Base-by-base conservation (phyloP, 2,113 vertebrate species). In the Zosterops japonicus region DNA sequence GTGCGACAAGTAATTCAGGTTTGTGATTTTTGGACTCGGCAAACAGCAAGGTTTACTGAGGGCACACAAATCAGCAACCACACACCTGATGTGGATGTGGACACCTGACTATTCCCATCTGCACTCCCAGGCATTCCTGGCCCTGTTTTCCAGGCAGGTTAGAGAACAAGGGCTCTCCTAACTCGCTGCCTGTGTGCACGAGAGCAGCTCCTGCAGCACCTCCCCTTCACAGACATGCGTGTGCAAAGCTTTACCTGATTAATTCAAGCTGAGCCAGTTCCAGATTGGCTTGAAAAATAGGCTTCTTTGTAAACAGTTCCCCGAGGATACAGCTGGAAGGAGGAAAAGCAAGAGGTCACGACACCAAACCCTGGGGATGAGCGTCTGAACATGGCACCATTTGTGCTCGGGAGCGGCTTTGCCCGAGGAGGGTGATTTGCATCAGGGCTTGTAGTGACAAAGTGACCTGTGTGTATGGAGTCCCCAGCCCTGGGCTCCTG, bases 211-310 rank as follows among this genome's bases (percentile, higher is more conserved):
- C 94, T 61, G 75, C 84, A 87, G 89, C 15, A 64, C 87, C 95
- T 90, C 85, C 89, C 60, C 94, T 94, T 94, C 59, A 19, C 13
- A 50, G 68, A 87, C 94, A 83, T 96, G 77, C n/a, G 72, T 80
- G 93, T 59, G 93, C 89, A 96, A 76, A 42, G 69, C 87, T 96
- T 67, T 98, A 99, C 99, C 99, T 99, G 97, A 99, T 99, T 91
- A 99, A 98, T 98, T 99, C 99, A 95, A 99, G 98, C 97, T 99
- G 99, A 79, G 99, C 98, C 95, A 99, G 98, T 96, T 99, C 99
- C 98, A 99, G 99, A 97, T 99, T 99, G 69, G 99, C 99, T 98
- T 99, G 99, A 97, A 99, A 99, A 96, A 99, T 99, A 94, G 99
- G 99, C 96, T 99, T 99, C 98, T 99, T 99, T 67, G 98, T 99